Evolutionary conservation across 2,797 vertebrate genomes (phyloP).

Genomic region (Melanotaenia parkinsoni): DNA sequence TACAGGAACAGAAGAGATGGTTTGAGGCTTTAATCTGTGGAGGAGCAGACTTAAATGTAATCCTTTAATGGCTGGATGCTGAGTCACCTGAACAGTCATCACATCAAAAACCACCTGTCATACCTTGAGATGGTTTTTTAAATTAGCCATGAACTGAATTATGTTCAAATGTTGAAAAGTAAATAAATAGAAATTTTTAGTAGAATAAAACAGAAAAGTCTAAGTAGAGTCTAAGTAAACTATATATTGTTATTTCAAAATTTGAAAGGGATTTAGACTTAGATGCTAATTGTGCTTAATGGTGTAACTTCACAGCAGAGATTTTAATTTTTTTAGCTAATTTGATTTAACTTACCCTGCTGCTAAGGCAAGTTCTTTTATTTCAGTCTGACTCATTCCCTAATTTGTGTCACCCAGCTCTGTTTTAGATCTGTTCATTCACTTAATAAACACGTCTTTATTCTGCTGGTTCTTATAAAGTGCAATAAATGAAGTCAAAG

Average conservation of each 20-base stretch:
- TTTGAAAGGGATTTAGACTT: slow-evolving; percentile 7
- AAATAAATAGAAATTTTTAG: not conserved
- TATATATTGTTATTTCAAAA: too few species aligned
- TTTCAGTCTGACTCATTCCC: slow-evolving; percentile 14
- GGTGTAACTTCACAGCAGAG: not conserved
- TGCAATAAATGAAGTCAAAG: slow-evolving; percentile 4
- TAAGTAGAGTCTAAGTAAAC: too few species aligned
- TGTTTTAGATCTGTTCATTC: slow-evolving; percentile 22
- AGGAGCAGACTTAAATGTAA: slow-evolving; percentile 46
- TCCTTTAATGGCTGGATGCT: slow-evolving; percentile 63
- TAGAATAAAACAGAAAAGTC: not conserved
- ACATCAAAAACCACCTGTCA: slow-evolving; percentile 50
- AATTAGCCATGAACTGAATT: slow-evolving; percentile 7
- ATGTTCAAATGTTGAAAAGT: not conserved
- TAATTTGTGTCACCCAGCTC: slow-evolving; percentile 24
- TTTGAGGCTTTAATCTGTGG: slow-evolving; percentile 50
- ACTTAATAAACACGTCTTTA: slow-evolving; percentile 17
- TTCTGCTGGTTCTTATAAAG: slow-evolving; percentile 14
- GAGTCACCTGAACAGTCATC: slow-evolving; percentile 31
- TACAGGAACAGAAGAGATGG: slow-evolving; percentile 23
- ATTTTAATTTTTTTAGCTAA: slow-evolving; percentile 13
- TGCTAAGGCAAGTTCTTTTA: slow-evolving; percentile 5
- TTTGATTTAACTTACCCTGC: not conserved
- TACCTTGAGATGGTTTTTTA: slow-evolving; percentile 13
- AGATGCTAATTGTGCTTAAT: slow-evolving; percentile 13